Base-by-base conservation (phyloP, 2,888 invertebrate genomes). In the Ceraclea dissimilis region DNA sequence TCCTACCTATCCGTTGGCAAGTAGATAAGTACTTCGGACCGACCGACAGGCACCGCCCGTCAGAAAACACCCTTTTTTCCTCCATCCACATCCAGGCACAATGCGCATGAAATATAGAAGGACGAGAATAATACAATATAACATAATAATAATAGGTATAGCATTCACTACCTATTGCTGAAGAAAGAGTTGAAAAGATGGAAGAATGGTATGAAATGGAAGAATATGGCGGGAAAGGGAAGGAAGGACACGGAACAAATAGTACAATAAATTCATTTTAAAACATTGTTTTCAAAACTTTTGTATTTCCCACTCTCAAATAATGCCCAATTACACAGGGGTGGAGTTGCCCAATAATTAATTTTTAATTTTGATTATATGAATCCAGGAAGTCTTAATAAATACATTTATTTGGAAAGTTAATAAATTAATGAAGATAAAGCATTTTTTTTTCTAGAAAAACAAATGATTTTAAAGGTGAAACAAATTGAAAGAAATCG, bases 251-350 rank as follows among this genome's bases (percentile, higher is more conserved):
- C 55, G 43, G 58, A 60, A 58, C 58, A 59, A 61, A 61, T 59
- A 59, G 50, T 51, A 62, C 54, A 62, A 60, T 62, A 62, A 60
- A 60, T 62, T 60, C 58, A 62, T 62, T 62, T 59, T 58, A 58
- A 31, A 58, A 62, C 62, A 58, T 52, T 62, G 62, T 62, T 58
- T 56, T 52, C 44, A 44, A 58, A 62, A 51, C 56, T 62, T 39
- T 39, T 59, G 44, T 33, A 33, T 33, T 46, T 43, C 22, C 48
- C 48, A 46, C 48, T 48, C 51, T 47, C 20, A 18, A 46, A 20
- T 47, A 34, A 39, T 19, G 33, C 49, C 54, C 49, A 49, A 49
- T 8, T 39, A 18, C 2, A n/a, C 44, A 44, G 49, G 43, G 26
- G 11, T 13, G 50, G 18, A 48, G 47, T 39, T 10, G 34, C 2